phyloP scores from a whole-genome alignment of 1,140 invertebrate genomes.

The Metaphire vulgaris region DNA sequence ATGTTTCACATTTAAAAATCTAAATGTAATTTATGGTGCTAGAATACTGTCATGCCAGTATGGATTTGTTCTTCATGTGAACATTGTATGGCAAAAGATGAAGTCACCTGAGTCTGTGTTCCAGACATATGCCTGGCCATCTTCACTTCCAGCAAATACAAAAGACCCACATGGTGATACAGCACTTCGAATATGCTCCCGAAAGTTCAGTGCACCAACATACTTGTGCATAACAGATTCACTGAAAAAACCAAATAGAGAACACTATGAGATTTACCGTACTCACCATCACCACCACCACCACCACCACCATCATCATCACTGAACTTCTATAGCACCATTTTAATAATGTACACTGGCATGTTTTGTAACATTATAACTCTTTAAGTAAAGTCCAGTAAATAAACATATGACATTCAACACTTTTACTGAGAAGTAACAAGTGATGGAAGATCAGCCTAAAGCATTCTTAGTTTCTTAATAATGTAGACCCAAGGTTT shows the following conservation, averaged over 20 bases:
- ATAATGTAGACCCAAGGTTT: too few relatives aligned
- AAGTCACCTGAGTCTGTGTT: slow-evolving; percentile 61
- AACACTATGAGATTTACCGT: background rate
- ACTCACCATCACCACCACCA: background rate
- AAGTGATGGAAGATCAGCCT: too few relatives aligned
- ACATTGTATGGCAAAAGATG: too few relatives aligned
- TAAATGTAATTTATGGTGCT: too few relatives aligned
- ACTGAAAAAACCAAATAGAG: slow-evolving; percentile 31
- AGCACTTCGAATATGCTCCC: slow-evolving; percentile 51
- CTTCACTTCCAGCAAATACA: slow-evolving; percentile 69
- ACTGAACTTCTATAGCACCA: too few relatives aligned
- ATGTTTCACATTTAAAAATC: too few relatives aligned
- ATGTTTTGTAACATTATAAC: background rate
- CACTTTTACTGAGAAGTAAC: too few relatives aligned
- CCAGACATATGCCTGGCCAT: slow-evolving; percentile 74
- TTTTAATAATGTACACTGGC: background rate
- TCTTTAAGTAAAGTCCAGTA: background rate
- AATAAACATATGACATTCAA: background rate
- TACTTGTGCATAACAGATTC: slow-evolving; percentile 49
- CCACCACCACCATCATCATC: background rate
- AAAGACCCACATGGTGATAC: slow-evolving; percentile 61
- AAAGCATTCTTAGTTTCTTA: too few relatives aligned
- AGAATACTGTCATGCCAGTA: too few relatives aligned
- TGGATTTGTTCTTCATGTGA: too few relatives aligned
- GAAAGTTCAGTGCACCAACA: slow-evolving; percentile 48